Evolutionary conservation across 2,113 vertebrate species (phyloP).

Genomic region (Sapayoa aenigma): DNA sequence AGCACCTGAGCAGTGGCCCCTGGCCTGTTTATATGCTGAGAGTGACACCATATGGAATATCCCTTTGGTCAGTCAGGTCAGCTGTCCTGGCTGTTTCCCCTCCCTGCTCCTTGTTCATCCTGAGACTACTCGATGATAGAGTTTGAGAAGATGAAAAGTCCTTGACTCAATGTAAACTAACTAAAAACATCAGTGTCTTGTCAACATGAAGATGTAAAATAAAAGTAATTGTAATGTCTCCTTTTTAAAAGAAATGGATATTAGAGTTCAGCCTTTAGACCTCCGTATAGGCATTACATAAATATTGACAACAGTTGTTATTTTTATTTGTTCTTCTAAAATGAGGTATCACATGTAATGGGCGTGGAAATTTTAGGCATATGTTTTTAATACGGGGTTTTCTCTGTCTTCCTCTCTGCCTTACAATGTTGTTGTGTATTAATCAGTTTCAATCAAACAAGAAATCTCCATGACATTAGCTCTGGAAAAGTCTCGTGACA

Average conservation of each 20-base stretch:
- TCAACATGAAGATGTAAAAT: background rate
- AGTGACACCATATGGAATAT: background rate
- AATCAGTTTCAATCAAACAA: background rate
- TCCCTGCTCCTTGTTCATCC: background rate
- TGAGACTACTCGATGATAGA: rapidly evolving
- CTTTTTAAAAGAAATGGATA: background rate
- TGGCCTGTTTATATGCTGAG: background rate
- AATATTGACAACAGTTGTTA: background rate
- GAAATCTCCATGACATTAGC: background rate
- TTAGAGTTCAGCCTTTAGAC: background rate
- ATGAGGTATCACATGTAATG: background rate
- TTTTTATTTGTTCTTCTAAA: background rate
- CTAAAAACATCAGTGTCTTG: background rate
- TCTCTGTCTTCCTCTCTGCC: background rate
- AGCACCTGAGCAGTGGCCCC: background rate
- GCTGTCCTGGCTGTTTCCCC: background rate
- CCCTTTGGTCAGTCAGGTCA: background rate
- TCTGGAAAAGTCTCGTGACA: background rate
- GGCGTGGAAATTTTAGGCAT: background rate
- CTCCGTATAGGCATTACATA: background rate
- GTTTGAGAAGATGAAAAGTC: background rate
- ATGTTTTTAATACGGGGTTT: background rate
- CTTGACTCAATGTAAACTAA: background rate
- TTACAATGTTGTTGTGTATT: background rate
- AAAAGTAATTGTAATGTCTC: background rate